Percentiles rank a stretch among this genome's conserved stretches.
phyloP scores from a whole-genome alignment of 1,140 invertebrate genomes.

The Yoshiicerus persimilis region DNA sequence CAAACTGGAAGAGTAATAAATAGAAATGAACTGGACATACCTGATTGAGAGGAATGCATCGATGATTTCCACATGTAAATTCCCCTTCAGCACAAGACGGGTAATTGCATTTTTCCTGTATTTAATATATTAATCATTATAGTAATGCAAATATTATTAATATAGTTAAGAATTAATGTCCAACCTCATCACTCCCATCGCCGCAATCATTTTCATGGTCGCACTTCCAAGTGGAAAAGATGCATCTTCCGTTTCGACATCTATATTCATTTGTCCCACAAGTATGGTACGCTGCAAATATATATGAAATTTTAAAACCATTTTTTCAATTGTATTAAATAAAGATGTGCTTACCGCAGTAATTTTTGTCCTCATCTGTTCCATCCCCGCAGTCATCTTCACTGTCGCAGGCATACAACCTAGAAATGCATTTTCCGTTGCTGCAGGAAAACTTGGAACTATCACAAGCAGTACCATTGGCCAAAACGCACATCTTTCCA shows the following conservation, averaged over 20 bases:
- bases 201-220: conserved; percentile 95
- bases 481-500: conserved; percentile 83
- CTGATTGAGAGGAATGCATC: conserved; percentile 82
- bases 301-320: neutral
- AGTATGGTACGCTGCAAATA: conserved; percentile 78
- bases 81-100: conserved; percentile 86
- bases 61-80: conserved; percentile 88
- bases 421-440: conserved; percentile 92
- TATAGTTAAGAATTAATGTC: neutral
- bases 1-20: too few relatives aligned
- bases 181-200: neutral
- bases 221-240: conserved; percentile 81
- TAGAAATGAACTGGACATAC: conserved; percentile 49
- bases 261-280: conserved; percentile 90
- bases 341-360: conserved; percentile 72
- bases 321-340: too few relatives aligned
- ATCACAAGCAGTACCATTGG: conserved; percentile 81
- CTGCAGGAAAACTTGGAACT: conserved; percentile 85
- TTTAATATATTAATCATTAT: conserved; percentile 84
- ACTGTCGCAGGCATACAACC: conserved; percentile 95
- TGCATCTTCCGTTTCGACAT: conserved; percentile 91
- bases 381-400: conserved; percentile 80
- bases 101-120: conserved; percentile 83
- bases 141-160: too few relatives aligned
- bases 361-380: conserved; percentile 88